Evolutionary conservation across 2,888 invertebrate genomes (phyloP), one percentile per base, ranked within the genome.

Genomic region (Timema cristinae): DNA sequence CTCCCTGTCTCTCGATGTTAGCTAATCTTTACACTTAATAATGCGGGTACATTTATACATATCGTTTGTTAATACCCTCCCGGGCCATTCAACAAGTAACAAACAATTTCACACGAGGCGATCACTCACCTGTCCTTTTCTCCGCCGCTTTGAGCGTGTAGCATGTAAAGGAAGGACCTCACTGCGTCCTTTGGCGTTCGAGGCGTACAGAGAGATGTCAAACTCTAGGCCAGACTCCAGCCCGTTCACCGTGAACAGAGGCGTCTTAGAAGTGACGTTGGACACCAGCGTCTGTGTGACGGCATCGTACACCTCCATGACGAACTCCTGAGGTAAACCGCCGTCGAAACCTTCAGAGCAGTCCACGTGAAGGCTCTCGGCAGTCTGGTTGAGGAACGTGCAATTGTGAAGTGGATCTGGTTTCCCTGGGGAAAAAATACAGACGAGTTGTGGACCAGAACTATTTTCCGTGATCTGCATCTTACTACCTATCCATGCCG

Each of bases 341-440:
- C 92, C 92, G 81, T 92, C 90, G 82, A 91, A 92, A 72, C 91
- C 91, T 79, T 90, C 90, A 48, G 86, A 82, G 81, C 92, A 92
- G 81, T 90, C 90, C 75, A 91, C 88, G 81, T 88, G 87, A 77
- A 92, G 82, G 50, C 90, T 88, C 76, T 89, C 89, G 72, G 88
- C 87, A 50, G 91, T 91, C 81, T 90, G 90, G 83, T 92, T 92
- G 75, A 88, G 84, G 76, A 91, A 86, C 71, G 89, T 88, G 82
- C 92, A 92, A 82, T 92, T 91, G 75, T 88, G 85, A 74, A 91
- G 85, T 9, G 88, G 83, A 81, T 92, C 91, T 70, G 92, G 92
- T 79, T 90, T 90, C 77, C 91, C 91, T 91, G 81, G 7, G 51
- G 59, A 13, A 59, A 8, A 13, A 51, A 15, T 8, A 54, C 54